Percentiles rank a stretch among this genome's conserved stretches.
phyloP scores from a whole-genome alignment of 2,888 invertebrate genomes.

The Calameuta pallipes region DNA sequence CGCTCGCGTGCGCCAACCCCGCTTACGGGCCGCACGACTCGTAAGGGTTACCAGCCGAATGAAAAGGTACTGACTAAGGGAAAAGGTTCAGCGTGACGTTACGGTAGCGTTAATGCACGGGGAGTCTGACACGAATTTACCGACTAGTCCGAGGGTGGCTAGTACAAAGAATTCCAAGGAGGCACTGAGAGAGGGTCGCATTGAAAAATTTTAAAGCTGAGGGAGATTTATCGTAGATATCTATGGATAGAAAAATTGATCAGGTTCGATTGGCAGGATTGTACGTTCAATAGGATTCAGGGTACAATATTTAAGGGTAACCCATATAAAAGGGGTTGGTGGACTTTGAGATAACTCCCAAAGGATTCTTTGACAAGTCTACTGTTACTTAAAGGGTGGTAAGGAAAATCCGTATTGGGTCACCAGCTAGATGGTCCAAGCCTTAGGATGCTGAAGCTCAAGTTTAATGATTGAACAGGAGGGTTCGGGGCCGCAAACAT shows the following conservation, averaged over 20 bases:
- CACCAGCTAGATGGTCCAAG: not conserved
- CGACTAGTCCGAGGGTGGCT: not conserved
- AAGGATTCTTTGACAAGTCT: slow-evolving; percentile 2
- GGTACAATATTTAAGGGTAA: slow-evolving; percentile 17
- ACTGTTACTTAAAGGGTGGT: slow-evolving; percentile 11
- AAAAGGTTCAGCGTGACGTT: not conserved
- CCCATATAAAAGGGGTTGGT: slow-evolving; percentile 7
- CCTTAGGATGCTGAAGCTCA: slow-evolving; percentile 11
- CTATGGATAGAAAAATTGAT: not conserved
- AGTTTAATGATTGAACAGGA: slow-evolving; percentile 57
- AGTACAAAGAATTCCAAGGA: not conserved
- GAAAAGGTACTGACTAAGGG: not conserved
- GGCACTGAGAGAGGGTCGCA: not conserved
- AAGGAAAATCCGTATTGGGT: not conserved
- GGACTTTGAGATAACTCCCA: slow-evolving; percentile 4
- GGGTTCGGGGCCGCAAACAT: slow-evolving; percentile 49
- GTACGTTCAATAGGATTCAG: not conserved
- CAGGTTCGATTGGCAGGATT: not conserved
- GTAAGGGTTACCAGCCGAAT: not conserved
- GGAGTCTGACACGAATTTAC: not conserved
- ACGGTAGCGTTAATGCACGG: not conserved
- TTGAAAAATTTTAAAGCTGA: not conserved
- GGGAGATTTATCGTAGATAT: not conserved
- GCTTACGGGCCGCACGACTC: not conserved
- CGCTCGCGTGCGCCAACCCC: not conserved